Evolutionary conservation across 2,888 invertebrate species (phyloP), one percentile per base, ranked within the genome.

Genomic region (Leptinotarsa peninsularis): DNA sequence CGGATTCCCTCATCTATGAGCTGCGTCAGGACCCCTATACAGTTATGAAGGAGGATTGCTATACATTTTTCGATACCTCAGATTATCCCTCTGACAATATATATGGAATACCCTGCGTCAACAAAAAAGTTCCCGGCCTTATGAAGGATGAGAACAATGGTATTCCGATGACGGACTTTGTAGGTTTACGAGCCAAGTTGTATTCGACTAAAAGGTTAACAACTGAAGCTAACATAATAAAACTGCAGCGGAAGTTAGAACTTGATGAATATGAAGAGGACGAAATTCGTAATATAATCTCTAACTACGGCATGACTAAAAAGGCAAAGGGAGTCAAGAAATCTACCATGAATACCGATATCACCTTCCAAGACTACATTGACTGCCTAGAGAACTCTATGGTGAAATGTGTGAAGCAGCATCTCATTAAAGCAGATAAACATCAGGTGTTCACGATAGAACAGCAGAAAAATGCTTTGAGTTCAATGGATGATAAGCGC

Each of bases 11-110:
- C 27, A 27, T 27, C 27, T 27, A 27, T 27, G 27, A 27, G 27
- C 17, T 50, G 17, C 50, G 17, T 50, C 50, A 50, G 4, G 49
- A 68, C 49, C 52, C 68, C 21, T 68, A 68, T 68, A n/a, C 18
- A 18, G 23, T 69, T 52, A 56, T 69, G 69, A 69, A 69, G 56
- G 23, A 33, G 23, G 69, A 69, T 33, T 69, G 69, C 23, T 27
- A 54, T 33, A 3, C 0, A 23, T 50, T 14, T n/a, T 69, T 69
- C 14, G 69, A 69, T 21, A 69, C 69, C 4, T 54, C 54, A 15
- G 69, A 69, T 23, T 69, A 52, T 18, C n/a, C 23, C 13, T 18
- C 10, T 4, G 54, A 69, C 14, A 69, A 69, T 18, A 56, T 69
- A 13, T 69, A 69, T 69, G 69, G 21, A 14, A 69, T 69, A 21